Base-by-base conservation (phyloP, 2,113 vertebrate genomes). In the Corydoras sp. region DNA sequence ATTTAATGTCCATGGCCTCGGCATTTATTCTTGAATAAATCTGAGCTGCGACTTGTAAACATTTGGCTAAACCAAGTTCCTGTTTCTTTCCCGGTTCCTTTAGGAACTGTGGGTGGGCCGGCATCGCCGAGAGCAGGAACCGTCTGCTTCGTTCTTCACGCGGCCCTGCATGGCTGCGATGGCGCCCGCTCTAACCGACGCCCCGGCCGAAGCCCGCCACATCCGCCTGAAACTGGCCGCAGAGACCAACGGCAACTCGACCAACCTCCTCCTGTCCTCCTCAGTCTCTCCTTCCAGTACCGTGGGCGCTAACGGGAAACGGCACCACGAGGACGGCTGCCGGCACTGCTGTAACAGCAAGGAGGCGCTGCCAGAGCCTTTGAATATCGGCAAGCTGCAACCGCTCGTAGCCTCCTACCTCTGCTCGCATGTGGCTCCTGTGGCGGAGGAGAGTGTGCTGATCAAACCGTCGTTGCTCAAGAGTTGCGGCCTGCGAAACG, bases 131-230 rank as follows among this genome's bases (percentile, higher is more conserved):
- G 85, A 83, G 81, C 89, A 88, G 92, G 93, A 94, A 89, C 92
- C 93, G 94, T 92, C 91, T 92, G 90, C 89, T 92, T 89, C 90
- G 90, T 92, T 93, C 90, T 87, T 90, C 90, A 91, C 89, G 92
- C 90, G 91, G 95, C 96, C 92, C 95, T 99, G 96, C 96, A 99
- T 99, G 96, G 97, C 97, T 98, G 95, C 97, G 91, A 99, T 99
- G 97, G 97, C 97, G 93, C 97, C 96, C 93, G 96, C 96, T 98
- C 95, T 99, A 90, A 98, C 97, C 91, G 97, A 99, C 87, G 93
- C 97, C 93, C 94, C 97, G 92, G 94, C 96, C 89, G 97, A 99
- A 96, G 95, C 97, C 93, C 96, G 95, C 91, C 96, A 98, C 89
- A 96, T 98, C 90, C 95, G 94, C 89, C 97, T 99, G 92, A 99